Percentiles rank a stretch among this genome's conserved stretches.
These are phyloP conservation scores for Engystomops pustulosus DNA, from an alignment of 2,113 vertebrate species.

Conservation along the genomic window DNA sequence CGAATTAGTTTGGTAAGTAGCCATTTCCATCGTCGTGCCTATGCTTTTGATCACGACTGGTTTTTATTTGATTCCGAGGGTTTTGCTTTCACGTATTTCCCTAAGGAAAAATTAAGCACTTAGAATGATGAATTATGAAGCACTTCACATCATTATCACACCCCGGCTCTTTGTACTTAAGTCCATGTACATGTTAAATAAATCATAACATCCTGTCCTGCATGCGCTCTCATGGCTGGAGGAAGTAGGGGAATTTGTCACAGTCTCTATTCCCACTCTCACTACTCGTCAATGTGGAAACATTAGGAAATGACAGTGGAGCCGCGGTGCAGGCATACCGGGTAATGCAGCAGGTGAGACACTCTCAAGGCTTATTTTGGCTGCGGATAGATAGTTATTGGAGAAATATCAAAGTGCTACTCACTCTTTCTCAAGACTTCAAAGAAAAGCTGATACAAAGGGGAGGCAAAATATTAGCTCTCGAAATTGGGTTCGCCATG, in stretches of 20 bases:
- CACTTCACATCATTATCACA: conserved; percentile 81
- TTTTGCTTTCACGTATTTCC: conserved; percentile 77
- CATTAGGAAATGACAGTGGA: conserved; percentile 85
- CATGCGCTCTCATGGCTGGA: conserved; percentile 70
- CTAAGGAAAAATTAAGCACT: conserved; percentile 81
- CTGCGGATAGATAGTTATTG: conserved; percentile 74
- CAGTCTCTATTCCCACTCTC: conserved; percentile 74
- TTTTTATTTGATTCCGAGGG: conserved; percentile 62
- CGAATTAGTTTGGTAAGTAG: too few species aligned
- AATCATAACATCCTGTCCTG: conserved; percentile 89
- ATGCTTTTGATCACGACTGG: conserved; percentile 62
- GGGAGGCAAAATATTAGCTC: conserved; percentile 70
- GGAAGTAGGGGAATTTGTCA: conserved; percentile 70
- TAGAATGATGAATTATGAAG: conserved; percentile 80
- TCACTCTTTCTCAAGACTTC: conserved; percentile 74
- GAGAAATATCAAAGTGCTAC: conserved; percentile 80
- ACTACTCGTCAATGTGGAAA: conserved; percentile 87
- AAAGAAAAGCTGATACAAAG: conserved; percentile 70
- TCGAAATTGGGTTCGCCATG: conserved; percentile 61
- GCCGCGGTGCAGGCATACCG: conserved; percentile 90
- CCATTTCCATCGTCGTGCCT: too few species aligned
- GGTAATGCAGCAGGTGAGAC: conserved; percentile 86
- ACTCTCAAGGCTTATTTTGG: conserved; percentile 85
- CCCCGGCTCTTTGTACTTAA: conserved; percentile 83
- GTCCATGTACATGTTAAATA: conserved; percentile 81